Conservation (phyloP, 2,797 vertebrate genomes). For the Fistularia commersonii region DNA sequence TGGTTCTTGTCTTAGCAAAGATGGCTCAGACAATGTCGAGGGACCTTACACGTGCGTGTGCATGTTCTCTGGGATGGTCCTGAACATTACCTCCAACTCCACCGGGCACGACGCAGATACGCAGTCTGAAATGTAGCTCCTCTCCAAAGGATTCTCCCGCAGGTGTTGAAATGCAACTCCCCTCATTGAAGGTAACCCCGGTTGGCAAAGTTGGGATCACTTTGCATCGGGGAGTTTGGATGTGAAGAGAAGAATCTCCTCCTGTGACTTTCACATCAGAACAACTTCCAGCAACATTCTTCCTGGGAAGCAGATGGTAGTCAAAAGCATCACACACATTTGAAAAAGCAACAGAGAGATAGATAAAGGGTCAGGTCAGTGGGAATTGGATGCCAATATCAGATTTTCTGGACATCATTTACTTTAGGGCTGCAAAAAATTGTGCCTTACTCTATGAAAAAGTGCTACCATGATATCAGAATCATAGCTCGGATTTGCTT, state of each 20-base stretch:
- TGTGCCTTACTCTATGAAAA: too few relatives aligned
- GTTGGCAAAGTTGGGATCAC: conserved; percentile 70
- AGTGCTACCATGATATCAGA: too few relatives aligned
- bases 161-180: conserved; percentile 74
- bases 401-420: too few relatives aligned
- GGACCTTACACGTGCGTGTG: conserved; percentile 14
- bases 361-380: background rate
- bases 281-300: conserved; percentile 44
- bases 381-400: too few relatives aligned
- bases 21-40: conserved; percentile 7
- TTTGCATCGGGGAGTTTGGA: conserved; percentile 55
- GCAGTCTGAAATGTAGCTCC: conserved; percentile 82
- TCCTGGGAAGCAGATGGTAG: conserved; percentile 43
- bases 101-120: conserved; percentile 47
- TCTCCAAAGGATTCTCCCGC: conserved; percentile 58
- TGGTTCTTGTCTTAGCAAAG: conserved; percentile 10
- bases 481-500: too few relatives aligned
- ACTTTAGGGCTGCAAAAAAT: too few relatives aligned
- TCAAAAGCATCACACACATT: background rate
- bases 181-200: conserved; percentile 77
- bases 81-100: conserved; percentile 39
- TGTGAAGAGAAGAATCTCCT: conserved; percentile 59
- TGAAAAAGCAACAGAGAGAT: background rate
- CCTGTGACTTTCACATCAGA: conserved; percentile 69
- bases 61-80: conserved; percentile 7